Evolutionary conservation across 2,797 vertebrate species (phyloP).

Genomic region (Harpagifer antarcticus): DNA sequence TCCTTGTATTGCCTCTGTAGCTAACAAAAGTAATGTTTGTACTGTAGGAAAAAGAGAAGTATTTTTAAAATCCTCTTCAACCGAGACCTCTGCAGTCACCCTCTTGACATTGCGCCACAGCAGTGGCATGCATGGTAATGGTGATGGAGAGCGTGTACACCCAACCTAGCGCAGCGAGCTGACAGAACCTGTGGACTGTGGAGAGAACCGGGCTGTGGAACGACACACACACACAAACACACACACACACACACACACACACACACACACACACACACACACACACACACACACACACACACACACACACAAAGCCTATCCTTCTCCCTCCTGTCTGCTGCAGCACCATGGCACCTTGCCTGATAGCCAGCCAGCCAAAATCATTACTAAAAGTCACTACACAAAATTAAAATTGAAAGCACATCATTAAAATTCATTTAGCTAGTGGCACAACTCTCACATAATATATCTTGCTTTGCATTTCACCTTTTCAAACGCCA

Average conservation of each 20-base stretch:
- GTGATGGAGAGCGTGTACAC: slow-evolving; percentile 55
- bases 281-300: slow-evolving; percentile 6
- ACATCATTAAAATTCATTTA: slow-evolving; percentile 43
- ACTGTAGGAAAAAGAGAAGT: neutral
- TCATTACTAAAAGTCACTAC: slow-evolving; percentile 31
- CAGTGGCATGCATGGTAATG: slow-evolving; percentile 53
- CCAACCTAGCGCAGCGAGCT: slow-evolving; percentile 41
- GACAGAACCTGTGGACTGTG: slow-evolving; percentile 64
- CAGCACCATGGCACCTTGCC: slow-evolving; percentile 21
- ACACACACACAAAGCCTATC: slow-evolving; percentile 21
- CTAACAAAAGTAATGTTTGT: neutral
- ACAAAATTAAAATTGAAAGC: slow-evolving; percentile 36
- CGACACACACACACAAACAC: slow-evolving; percentile 19
- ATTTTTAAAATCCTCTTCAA: slow-evolving; percentile 16
- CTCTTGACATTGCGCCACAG: slow-evolving; percentile 64
- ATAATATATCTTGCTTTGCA: slow-evolving; percentile 40
- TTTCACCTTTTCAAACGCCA: slow-evolving; percentile 57
- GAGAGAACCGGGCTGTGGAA: slow-evolving; percentile 46
- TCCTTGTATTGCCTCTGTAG: neutral
- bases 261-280: slow-evolving; percentile 13
- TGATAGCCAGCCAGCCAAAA: slow-evolving; percentile 3
- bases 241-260: slow-evolving; percentile 12
- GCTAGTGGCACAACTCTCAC: slow-evolving; percentile 26
- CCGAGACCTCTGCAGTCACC: slow-evolving; percentile 49
- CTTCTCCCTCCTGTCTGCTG: slow-evolving; percentile 31